These are phyloP conservation scores for Hydrozoanthus gracilis DNA, from an alignment of 92 coral and sea anemone genomes.

Conservation along the genomic window DNA sequence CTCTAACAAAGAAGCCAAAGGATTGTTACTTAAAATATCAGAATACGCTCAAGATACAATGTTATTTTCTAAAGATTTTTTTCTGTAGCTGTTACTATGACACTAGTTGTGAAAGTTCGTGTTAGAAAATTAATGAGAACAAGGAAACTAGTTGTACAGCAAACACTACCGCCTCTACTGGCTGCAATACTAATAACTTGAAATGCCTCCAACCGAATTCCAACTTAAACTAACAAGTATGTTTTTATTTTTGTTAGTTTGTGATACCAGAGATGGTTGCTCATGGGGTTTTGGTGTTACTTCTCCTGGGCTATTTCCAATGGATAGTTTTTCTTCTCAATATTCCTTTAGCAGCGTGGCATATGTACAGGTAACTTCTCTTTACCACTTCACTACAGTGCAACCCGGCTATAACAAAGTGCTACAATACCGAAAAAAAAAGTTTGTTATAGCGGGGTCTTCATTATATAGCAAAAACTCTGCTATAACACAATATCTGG, in stretches of 20 bases:
- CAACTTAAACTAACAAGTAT: neutral
- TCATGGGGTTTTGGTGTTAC: conserved; percentile 78
- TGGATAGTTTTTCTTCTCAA: conserved; percentile 87
- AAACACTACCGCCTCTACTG: neutral
- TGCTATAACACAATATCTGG: too few species aligned
- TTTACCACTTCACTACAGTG: neutral
- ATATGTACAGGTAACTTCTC: conserved; percentile 76
- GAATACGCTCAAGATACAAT: too few species aligned
- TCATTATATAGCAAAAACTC: too few species aligned
- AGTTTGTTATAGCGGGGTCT: too few species aligned
- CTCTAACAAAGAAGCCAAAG: too few species aligned
- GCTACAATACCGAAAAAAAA: too few species aligned
- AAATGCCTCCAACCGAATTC: neutral
- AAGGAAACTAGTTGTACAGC: neutral
- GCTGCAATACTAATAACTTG: neutral
- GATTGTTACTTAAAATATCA: too few species aligned
- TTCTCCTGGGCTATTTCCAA: conserved; percentile 86
- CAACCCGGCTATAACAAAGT: too few species aligned
- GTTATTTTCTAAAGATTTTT: too few species aligned
- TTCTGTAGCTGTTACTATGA: too few species aligned
- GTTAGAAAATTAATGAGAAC: too few species aligned
- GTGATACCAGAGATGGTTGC: conserved; percentile 96
- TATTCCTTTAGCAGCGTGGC: conserved; percentile 85
- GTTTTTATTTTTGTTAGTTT: conserved; percentile 64
- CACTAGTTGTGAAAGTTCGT: too few species aligned